Percentiles rank a stretch among this genome's conserved stretches.
Conservation (phyloP, 2,113 vertebrate species). For the Cololabis saira region DNA sequence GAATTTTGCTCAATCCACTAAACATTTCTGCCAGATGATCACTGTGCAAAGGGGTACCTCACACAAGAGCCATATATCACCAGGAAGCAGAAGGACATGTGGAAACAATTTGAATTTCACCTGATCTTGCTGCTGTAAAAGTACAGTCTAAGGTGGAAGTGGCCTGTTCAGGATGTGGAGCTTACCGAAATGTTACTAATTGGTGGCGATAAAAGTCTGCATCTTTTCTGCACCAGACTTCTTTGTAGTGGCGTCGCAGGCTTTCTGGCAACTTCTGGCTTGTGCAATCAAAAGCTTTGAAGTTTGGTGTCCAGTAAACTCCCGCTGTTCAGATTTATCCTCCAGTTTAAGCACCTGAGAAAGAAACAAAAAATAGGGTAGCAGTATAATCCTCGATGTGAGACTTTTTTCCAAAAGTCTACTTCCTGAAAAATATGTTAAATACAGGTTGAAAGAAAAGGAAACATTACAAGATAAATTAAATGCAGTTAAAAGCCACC, state of each 20-base stretch:
- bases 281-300: slow-evolving; percentile 25
- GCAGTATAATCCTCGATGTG: too few relatives aligned
- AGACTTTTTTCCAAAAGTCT: too few relatives aligned
- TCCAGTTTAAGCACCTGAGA: too few relatives aligned
- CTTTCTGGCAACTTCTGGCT: slow-evolving; percentile 10
- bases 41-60: slow-evolving; percentile 26
- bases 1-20: slow-evolving; percentile 43
- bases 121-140: slow-evolving; percentile 24
- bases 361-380: too few relatives aligned
- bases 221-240: slow-evolving; percentile 44
- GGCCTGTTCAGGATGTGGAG: slow-evolving; percentile 23
- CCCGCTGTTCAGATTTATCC: too few relatives aligned
- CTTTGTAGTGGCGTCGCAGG: slow-evolving; percentile 18
- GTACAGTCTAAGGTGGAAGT: slow-evolving; percentile 31
- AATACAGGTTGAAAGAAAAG: too few relatives aligned
- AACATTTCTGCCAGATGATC: slow-evolving; percentile 33
- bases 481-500: too few relatives aligned
- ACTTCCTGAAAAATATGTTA: too few relatives aligned
- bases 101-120: slow-evolving; percentile 58
- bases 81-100: slow-evolving; percentile 39
- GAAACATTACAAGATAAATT: too few relatives aligned
- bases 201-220: slow-evolving; percentile 19
- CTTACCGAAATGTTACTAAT: slow-evolving; percentile 27
- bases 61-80: slow-evolving; percentile 54
- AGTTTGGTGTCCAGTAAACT: too few relatives aligned